Evolutionary conservation across 1,140 invertebrate species (phyloP).

Genomic region (Orchestia grillus): DNA sequence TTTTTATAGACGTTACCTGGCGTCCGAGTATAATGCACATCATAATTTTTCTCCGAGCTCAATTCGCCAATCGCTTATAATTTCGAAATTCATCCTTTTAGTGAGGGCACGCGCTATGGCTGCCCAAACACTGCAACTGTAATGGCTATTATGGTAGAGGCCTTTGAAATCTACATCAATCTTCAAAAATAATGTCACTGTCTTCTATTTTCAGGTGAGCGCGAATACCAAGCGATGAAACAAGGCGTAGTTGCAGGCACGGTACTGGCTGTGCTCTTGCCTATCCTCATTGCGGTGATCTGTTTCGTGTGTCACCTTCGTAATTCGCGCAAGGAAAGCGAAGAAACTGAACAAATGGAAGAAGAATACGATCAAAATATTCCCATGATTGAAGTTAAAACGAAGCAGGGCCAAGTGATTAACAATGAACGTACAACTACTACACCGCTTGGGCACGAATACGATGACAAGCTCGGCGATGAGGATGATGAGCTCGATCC

Average conservation of each 20-base stretch:
- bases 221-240: constrained; percentile 76
- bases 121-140: too few species aligned
- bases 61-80: too few species aligned
- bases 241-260: constrained; percentile 83
- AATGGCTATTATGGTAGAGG: not conserved
- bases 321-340: not conserved
- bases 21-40: too few species aligned
- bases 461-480: not conserved
- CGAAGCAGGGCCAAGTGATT: not conserved
- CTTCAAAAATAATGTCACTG: not conserved
- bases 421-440: not conserved
- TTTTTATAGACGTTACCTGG: too few species aligned
- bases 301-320: constrained; percentile 76
- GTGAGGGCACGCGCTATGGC: too few species aligned
- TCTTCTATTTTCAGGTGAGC: constrained; percentile 76
- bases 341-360: not conserved
- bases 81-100: too few species aligned
- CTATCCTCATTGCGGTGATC: constrained; percentile 80
- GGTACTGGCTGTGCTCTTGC: constrained; percentile 81
- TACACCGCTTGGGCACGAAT: not conserved
- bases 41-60: too few species aligned
- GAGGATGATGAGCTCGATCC: not conserved
- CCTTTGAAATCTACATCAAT: not conserved
- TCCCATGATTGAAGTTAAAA: not conserved
- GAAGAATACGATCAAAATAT: not conserved